Evolutionary conservation across 2,888 invertebrate genomes (phyloP).

Genomic region (Parapristionchus giblindavisi): DNA sequence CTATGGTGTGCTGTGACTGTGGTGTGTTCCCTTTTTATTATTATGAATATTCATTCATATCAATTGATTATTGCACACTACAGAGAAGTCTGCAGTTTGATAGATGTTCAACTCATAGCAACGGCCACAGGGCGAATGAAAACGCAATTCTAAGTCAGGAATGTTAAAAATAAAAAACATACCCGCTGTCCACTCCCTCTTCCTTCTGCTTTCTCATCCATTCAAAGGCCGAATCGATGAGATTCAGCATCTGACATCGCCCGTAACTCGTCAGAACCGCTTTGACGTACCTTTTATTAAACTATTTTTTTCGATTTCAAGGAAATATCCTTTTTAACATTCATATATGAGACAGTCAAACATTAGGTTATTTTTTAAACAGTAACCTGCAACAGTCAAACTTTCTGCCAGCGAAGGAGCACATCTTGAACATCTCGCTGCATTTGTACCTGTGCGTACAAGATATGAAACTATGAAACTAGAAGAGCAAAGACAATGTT

Average conservation of each 20-base stretch:
- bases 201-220: constrained; percentile 58
- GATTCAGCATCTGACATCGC: constrained; percentile 58
- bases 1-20: too few relatives aligned
- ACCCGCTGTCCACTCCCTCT: constrained; percentile 59
- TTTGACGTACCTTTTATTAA: constrained; percentile 48
- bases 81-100: too few relatives aligned
- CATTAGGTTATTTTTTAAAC: not conserved
- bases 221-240: constrained; percentile 47
- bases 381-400: constrained; percentile 41
- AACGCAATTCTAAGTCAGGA: too few relatives aligned
- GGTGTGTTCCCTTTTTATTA: too few relatives aligned
- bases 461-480: too few relatives aligned
- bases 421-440: constrained; percentile 50
- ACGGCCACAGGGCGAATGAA: too few relatives aligned
- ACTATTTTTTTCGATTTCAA: not conserved
- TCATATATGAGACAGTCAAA: not conserved
- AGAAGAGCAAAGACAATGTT: too few relatives aligned
- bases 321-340: not conserved
- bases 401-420: constrained; percentile 50
- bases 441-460: constrained; percentile 43
- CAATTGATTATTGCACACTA: too few relatives aligned
- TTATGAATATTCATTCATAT: too few relatives aligned
- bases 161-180: constrained; percentile 13
- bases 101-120: too few relatives aligned
- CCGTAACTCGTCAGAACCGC: constrained; percentile 65